Base-by-base conservation (phyloP, 1,140 invertebrate genomes). In the Tetramorium simillimum region DNA sequence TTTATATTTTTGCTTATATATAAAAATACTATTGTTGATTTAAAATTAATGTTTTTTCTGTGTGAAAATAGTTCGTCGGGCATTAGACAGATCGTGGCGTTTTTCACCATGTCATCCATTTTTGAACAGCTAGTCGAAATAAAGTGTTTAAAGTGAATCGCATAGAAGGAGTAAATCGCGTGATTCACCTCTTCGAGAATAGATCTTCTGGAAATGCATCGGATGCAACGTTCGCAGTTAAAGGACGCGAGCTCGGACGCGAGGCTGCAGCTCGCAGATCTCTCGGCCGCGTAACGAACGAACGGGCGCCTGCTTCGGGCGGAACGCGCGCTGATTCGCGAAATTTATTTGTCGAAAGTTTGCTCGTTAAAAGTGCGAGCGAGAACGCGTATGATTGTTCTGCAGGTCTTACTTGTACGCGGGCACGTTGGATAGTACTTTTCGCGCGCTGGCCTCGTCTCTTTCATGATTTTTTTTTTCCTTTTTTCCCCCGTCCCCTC, bases 301-400 rank as follows among this genome's bases (percentile, higher is more conserved):
- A 51, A 73, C 46, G 46, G 16, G 21, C 37, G 49, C 18, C 51
- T 85, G 33, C 82, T 88, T 72, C 80, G 51, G 78, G 69, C 85
- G 84, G 51, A 76, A 53, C 82, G 70, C 69, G 60, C 70, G 87
- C 51, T 89, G 89, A 91, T 91, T 88, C 72, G 85, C 76, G 77
- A 89, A 90, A 91, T 90, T 91, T 91, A 91, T 91, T 91, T 89
- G 90, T 77, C 62, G 76, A 89, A 91, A 91, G 89, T 91, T 91
- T 89, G 80, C 90, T 91, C 89, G 90, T 90, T 90, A 91, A 91
- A 91, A 89, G 85, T 77, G 40, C 63, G 46, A 40, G 65, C 33
- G 24, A 16, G 37, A 63, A 63, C 49, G 43, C 63, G 53, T 37
- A 21, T 33, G 14, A 18, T 43, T 70, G 40, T 69, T 40, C 24